phyloP scores from a whole-genome alignment of 2,113 vertebrate species.

The Baryphthengus martii region DNA sequence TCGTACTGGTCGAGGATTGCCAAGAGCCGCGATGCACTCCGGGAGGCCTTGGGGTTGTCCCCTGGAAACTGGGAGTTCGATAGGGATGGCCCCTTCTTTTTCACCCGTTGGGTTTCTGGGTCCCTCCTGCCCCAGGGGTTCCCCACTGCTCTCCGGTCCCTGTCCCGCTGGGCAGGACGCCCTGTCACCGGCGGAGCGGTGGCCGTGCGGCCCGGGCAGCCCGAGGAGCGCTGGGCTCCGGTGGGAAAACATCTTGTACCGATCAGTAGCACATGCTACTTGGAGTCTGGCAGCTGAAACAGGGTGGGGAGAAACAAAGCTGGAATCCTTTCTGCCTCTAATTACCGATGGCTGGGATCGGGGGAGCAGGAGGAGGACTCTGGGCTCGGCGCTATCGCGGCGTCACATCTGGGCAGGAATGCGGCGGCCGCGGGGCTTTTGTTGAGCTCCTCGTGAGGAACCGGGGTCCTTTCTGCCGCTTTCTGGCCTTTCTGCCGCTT shows the following conservation, averaged over 20 bases:
- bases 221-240: neutral
- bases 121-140: neutral
- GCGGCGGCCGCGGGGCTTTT: neutral
- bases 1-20: fast-evolving
- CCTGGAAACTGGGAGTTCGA: neutral
- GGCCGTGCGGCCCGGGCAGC: neutral
- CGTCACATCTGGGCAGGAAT: constrained; percentile 58
- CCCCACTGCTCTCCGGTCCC: fast-evolving
- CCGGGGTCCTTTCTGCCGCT: neutral
- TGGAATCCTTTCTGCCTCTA: constrained; percentile 58
- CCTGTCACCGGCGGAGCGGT: fast-evolving
- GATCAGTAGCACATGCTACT: constrained; percentile 63
- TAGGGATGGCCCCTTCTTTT: neutral
- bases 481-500: neutral
- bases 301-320: constrained; percentile 61
- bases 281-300: constrained; percentile 62
- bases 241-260: constrained; percentile 55
- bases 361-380: constrained; percentile 19
- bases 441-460: neutral
- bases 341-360: constrained; percentile 54
- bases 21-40: fast-evolving
- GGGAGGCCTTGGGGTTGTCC: neutral
- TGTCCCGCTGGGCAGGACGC: neutral
- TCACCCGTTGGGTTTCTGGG: neutral
- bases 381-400: neutral